Evolutionary conservation across 2,113 vertebrate genomes (phyloP).

Genomic region (Pogona vitticeps): DNA sequence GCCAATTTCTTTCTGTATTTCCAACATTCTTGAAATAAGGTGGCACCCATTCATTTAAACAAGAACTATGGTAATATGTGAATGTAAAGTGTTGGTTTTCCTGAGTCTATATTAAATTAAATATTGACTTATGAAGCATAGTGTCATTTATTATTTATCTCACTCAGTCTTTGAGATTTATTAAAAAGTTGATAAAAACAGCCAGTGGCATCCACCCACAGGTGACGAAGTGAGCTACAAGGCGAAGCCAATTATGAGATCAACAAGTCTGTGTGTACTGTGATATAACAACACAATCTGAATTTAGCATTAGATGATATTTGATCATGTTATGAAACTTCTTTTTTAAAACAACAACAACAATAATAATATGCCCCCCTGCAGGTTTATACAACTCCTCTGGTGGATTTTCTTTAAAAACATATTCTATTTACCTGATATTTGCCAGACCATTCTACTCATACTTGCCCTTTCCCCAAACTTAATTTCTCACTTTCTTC

Average conservation of each 20-base stretch:
- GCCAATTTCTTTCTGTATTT: not conserved
- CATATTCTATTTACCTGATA: constrained; percentile 71
- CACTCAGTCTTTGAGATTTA: constrained; percentile 72
- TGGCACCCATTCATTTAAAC: constrained; percentile 13
- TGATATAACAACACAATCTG: constrained; percentile 65
- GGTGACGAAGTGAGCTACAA: constrained; percentile 60
- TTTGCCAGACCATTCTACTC: constrained; percentile 73
- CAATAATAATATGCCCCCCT: constrained; percentile 65
- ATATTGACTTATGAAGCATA: constrained; percentile 73
- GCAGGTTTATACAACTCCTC: constrained; percentile 65
- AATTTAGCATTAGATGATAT: constrained; percentile 69
- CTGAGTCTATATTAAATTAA: constrained; percentile 73
- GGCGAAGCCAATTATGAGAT: constrained; percentile 74
- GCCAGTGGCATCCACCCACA: constrained; percentile 62
- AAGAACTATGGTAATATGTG: constrained; percentile 47
- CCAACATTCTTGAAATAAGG: constrained; percentile 42
- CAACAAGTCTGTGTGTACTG: constrained; percentile 63
- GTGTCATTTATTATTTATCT: constrained; percentile 77
- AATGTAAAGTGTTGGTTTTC: constrained; percentile 63
- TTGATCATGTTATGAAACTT: constrained; percentile 71
- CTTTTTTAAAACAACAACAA: constrained; percentile 12
- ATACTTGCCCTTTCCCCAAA: constrained; percentile 63
- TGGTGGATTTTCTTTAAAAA: constrained; percentile 42
- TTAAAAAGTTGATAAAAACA: constrained; percentile 71
- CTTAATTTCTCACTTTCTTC: constrained; percentile 74